Base-by-base conservation (phyloP, 2,113 vertebrate genomes). In the Diglossa brunneiventris region DNA sequence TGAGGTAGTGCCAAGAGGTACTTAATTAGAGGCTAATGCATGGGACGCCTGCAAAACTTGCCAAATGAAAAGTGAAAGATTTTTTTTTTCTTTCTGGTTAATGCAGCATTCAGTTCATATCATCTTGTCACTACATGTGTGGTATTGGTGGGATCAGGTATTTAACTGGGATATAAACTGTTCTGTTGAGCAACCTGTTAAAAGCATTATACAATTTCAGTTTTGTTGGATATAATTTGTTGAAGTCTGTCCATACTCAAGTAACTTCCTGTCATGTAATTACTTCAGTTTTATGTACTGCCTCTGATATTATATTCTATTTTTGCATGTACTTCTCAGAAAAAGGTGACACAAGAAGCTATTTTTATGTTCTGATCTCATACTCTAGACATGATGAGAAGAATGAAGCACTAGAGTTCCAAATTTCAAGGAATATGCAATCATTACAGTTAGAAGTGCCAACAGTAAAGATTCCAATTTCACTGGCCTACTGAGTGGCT, bases 381-480 rank as follows among this genome's bases (percentile, higher is more conserved):
- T 95, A 73, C 58, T n/a, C 41, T 50, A 69, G 28, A 89, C 42
- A 87, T 84, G 94, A 96, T 94, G 68, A 93, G 95, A 89, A 92
- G 56, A 96, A 88, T 30, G 77, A 83, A 94, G 47, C 69, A 79
- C 58, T 8, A 56, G 33, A 96, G 79, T 90, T 62, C 74, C 77
- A 90, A 87, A 95, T 95, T 96, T 82, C 63, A 95, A 95, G 90
- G 31, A 91, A 90, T 92, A 64, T 55, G 58, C 24, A 69, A 49
- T 91, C 74, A 86, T 97, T 97, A 96, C 80, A 86, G 93, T 91
- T 77, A 91, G 68, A 97, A 96, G 97, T 76, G 42, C 74, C 89
- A 89, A 37, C 50, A 62, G 92, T 95, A 95, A 96, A 96, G 74
- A 95, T 96, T 96, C 80, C 50, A 75, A 49, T 97, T 95, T 96